Percentiles rank a stretch among this genome's conserved stretches.
Conservation (phyloP, 2,888 invertebrate species). For the Acleris cristana region DNA sequence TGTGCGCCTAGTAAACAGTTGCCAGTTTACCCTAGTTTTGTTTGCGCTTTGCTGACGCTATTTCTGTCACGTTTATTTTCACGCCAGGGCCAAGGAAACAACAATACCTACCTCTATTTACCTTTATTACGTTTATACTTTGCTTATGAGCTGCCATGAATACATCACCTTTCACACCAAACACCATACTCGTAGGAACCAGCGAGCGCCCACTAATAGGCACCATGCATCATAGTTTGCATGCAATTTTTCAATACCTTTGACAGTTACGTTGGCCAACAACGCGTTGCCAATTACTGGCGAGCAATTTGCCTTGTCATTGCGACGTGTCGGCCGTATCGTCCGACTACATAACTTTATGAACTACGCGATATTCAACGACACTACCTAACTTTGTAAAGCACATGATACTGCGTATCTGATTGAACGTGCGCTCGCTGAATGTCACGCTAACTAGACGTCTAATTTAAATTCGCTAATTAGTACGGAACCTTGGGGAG, state of each 20-base stretch:
- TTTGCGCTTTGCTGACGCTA: conserved; percentile 26
- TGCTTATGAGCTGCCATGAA: no score
- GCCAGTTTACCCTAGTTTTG: conserved; percentile 17
- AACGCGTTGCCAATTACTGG: conserved; percentile 57
- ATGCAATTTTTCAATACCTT: conserved; percentile 51
- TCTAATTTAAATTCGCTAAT: conserved; percentile 36
- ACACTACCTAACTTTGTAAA: conserved; percentile 8
- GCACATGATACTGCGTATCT: conserved; percentile 21
- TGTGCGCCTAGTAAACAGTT: conserved; percentile 38
- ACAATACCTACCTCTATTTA: neutral
- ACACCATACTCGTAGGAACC: neutral
- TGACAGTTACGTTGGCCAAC: conserved; percentile 52
- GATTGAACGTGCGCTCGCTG: conserved; percentile 33
- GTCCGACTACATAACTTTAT: conserved; percentile 18
- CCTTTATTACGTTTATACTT: no score
- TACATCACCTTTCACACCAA: no score
- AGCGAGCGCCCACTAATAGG: conserved; percentile 21
- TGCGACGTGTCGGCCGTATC: conserved; percentile 45
- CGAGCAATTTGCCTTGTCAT: conserved; percentile 62
- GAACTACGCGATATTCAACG: conserved; percentile 13
- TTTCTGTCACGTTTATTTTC: conserved; percentile 27
- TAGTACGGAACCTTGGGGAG: conserved; percentile 32
- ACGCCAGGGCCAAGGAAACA: neutral
- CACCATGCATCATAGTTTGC: conserved; percentile 37
- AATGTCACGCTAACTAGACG: conserved; percentile 28